These are phyloP conservation scores for Tubulanus polymorphus DNA, from an alignment of 2,888 invertebrate species.

Conservation along the genomic window DNA sequence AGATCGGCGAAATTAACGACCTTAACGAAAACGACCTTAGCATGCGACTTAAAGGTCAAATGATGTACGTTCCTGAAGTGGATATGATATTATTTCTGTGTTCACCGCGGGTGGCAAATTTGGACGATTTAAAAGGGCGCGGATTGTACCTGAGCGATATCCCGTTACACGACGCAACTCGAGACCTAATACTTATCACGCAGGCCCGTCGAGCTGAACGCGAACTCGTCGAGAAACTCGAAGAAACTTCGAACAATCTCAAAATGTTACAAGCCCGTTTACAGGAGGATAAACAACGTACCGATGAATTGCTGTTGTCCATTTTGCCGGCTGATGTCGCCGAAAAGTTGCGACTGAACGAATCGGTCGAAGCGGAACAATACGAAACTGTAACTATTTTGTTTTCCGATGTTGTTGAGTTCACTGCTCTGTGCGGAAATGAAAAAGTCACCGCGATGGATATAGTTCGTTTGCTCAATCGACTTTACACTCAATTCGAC, in stretches of 20 bases:
- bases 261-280: constrained; percentile 27
- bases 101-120: constrained; percentile 27
- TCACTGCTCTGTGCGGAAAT: constrained; percentile 31
- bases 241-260: constrained; percentile 33
- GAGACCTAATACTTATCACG: constrained; percentile 29
- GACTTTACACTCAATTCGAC: constrained; percentile 9
- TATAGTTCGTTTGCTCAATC: constrained; percentile 31
- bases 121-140: constrained; percentile 25
- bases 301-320: constrained; percentile 29
- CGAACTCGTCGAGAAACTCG: constrained; percentile 33
- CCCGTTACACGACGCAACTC: constrained; percentile 30
- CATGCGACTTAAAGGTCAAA: constrained; percentile 32
- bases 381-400: constrained; percentile 28
- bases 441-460: constrained; percentile 29
- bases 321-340: constrained; percentile 33
- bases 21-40: not conserved
- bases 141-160: constrained; percentile 31
- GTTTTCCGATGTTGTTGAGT: constrained; percentile 32
- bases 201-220: constrained; percentile 26
- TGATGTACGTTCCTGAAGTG: constrained; percentile 30
- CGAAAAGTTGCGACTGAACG: constrained; percentile 21
- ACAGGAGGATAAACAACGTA: constrained; percentile 26
- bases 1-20: not conserved
- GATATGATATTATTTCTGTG: constrained; percentile 30
- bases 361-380: constrained; percentile 27